Evolutionary conservation across 2,888 invertebrate species (phyloP), one percentile per base, ranked within the genome.

Genomic region (Lomographa bimaculata): DNA sequence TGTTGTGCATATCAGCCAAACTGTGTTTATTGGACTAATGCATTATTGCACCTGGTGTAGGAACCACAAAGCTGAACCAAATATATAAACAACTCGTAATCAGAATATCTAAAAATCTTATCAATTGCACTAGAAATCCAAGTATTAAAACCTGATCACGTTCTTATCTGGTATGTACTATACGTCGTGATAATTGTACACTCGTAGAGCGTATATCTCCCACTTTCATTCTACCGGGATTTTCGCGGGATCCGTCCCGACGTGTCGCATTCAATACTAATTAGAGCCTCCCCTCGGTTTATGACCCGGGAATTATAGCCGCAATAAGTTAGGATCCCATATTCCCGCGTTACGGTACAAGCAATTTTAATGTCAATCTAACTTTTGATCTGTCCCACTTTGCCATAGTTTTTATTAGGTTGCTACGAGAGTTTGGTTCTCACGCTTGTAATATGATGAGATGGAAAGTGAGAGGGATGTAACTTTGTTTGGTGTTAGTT

Each of bases 331-430:
- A 46, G 49, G 55, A 49, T 55, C 58, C 29, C 25, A 11, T 35
- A 34, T 21, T 24, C 35, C 54, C 36, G 14, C 54, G 64, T 59
- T 64, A 60, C 53, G 65, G 55, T 52, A 54, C 50, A 41, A 46
- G 58, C 64, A 64, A 64, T 67, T 67, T 62, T 60, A 60, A 63
- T 62, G 68, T 64, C 66, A 65, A 70, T 69, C 68, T 60, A 69
- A 71, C 63, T 71, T 69, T 67, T 66, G 66, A 68, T 68, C 60
- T 60, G 43, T 48, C 48, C 56, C 53, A 44, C 36, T 53, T 44
- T 39, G 50, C 35, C 30, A 40, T 57, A 58, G 62, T 60, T 65
- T 64, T 63, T 65, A 64, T 67, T 60, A 33, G 49, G 49, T 50
- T 46, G 26, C 33, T 23, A 28, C 26, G 24, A 41, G 47, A 48